Evolutionary conservation across 2,113 vertebrate genomes (phyloP), one percentile per base, ranked within the genome.

Genomic region (Archilochus colubris): DNA sequence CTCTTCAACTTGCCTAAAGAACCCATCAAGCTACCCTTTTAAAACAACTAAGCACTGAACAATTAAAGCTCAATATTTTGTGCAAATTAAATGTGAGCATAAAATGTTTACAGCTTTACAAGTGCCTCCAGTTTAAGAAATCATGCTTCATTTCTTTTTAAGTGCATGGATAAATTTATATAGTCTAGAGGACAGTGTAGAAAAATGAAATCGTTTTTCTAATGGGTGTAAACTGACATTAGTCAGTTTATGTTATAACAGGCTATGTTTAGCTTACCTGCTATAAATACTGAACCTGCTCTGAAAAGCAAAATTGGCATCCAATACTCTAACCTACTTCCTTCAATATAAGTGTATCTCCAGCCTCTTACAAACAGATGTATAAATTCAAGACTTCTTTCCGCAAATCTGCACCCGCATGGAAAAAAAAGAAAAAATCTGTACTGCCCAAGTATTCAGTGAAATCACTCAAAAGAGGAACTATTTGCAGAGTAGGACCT

Each of bases 61-160:
- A 96, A 91, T 95, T 95, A 95, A 91, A 94, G 82, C 80, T 93
- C 68, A 70, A 5, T 91, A 91, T 88, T 93, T 94, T 89, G 38
- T 67, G 53, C 63, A 86, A 91, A 86, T 83, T 85, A 83, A 93
- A 83, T 64, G 76, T 46, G 44, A 64, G 23, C 79, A 61, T 95
- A 93, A 96, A 95, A 70, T 72, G 90, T 96, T 96, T 88, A 95
- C 64, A 67, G 76, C 88, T 82, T 85, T 59, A 89, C 91, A 91
- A 80, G 68, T 0, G 2, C 75, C 30, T 89, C 64, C 82, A 86
- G 59, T 93, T 89, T 88, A 93, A 74, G 84, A 94, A 93, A 93
- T 83, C 82, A 91, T 59, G 79, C 79, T 74, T 77, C 84, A 86
- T 92, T 95, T 92, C 53, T 80, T 91, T 94, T 94, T 85, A 95